phyloP scores from a whole-genome alignment of 1,140 invertebrate species.

The Daktulosphaira vitifoliae region DNA sequence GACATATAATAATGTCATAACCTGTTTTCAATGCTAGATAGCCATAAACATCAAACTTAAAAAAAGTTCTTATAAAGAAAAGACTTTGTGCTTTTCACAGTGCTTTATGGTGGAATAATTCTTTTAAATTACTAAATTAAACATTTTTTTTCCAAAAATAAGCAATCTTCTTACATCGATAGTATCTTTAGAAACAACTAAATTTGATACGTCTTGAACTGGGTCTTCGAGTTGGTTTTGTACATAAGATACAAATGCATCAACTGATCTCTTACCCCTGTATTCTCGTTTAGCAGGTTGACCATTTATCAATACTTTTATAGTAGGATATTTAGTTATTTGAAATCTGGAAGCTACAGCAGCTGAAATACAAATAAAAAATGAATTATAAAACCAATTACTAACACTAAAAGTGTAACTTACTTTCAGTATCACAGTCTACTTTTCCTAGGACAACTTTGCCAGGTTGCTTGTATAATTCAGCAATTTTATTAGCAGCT shows the following conservation, averaged over 20 bases:
- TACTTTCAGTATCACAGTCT: conserved; percentile 89
- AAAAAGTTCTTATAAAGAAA: too few species aligned
- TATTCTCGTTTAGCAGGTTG: conserved; percentile 91
- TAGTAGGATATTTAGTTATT: conserved; percentile 95
- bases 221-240: conserved; percentile 86
- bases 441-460: conserved; percentile 92
- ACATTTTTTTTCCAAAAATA: too few species aligned
- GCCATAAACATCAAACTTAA: neutral
- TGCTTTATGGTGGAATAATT: too few species aligned
- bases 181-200: conserved; percentile 66
- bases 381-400: too few species aligned
- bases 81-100: too few species aligned
- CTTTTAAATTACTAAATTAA: too few species aligned
- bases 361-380: conserved; percentile 47
- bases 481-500: conserved; percentile 75
- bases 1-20: too few species aligned
- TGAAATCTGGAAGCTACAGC: conserved; percentile 81
- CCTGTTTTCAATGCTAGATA: too few species aligned
- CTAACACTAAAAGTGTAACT: too few species aligned
- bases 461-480: conserved; percentile 69
- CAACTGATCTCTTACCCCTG: conserved; percentile 66
- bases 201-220: conserved; percentile 67
- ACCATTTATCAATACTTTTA: conserved; percentile 94
- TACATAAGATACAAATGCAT: conserved; percentile 82
- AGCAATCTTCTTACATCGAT: conserved; percentile 51